Conservation (phyloP, 2,797 vertebrate genomes). For the Gadopsis marmoratus region DNA sequence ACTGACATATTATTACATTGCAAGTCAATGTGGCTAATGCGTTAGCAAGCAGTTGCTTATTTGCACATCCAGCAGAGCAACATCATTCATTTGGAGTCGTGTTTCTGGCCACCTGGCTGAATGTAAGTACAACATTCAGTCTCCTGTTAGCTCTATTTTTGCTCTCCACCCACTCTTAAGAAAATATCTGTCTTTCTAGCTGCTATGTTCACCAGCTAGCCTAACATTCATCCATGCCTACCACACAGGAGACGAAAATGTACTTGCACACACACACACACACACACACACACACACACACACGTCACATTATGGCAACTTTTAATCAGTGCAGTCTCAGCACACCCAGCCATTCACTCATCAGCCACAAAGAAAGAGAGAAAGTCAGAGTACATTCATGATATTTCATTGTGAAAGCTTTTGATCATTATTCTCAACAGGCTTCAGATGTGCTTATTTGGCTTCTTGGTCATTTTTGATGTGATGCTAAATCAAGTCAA, state of each 20-base stretch:
- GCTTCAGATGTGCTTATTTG: slow-evolving; percentile 7
- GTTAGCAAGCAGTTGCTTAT: neutral
- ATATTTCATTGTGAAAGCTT: slow-evolving; percentile 16
- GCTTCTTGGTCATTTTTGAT: slow-evolving; percentile 1
- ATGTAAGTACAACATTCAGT: neutral
- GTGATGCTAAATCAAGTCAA: slow-evolving; percentile 19
- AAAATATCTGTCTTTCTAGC: neutral
- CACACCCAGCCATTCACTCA: neutral
- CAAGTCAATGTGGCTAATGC: neutral
- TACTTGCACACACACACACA: neutral
- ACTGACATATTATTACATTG: neutral
- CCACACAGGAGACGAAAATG: too few relatives aligned
- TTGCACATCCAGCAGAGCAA: neutral
- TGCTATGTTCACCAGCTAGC: neutral
- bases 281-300: neutral
- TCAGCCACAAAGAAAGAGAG: slow-evolving; percentile 2
- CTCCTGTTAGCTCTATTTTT: neutral
- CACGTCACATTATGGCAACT: slow-evolving; percentile 16
- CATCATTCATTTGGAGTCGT: neutral
- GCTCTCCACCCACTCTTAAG: neutral
- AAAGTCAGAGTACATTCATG: neutral
- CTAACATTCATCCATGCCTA: neutral
- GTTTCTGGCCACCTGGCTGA: neutral
- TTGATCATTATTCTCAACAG: slow-evolving; percentile 15
- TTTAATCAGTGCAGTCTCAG: slow-evolving; percentile 34